Evolutionary conservation across 2,797 vertebrate species (phyloP).

Genomic region (Sebastes itinus): DNA sequence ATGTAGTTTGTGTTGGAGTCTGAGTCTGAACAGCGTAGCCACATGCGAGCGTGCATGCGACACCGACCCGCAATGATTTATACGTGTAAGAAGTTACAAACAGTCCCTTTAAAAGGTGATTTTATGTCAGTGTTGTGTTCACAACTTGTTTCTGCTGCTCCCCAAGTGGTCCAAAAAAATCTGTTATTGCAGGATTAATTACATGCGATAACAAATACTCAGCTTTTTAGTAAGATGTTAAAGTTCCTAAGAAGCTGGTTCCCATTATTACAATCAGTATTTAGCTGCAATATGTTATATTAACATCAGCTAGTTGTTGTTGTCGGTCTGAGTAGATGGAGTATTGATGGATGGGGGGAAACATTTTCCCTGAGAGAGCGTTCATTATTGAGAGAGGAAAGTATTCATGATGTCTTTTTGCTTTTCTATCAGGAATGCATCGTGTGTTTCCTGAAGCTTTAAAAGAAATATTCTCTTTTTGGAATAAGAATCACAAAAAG

Average conservation of each 20-base stretch:
- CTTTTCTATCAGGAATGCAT: slow-evolving; percentile 10
- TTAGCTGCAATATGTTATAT: neutral
- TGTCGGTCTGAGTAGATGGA: neutral
- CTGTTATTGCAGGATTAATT: neutral
- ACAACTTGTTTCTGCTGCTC: neutral
- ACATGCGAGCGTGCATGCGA: no score
- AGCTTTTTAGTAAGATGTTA: neutral
- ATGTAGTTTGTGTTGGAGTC: no score
- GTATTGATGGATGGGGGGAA: neutral
- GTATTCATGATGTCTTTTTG: neutral
- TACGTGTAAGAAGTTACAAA: no score
- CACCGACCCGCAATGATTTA: no score
- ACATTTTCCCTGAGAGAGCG: neutral
- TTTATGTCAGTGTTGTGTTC: neutral
- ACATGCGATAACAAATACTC: neutral
- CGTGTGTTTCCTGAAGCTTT: slow-evolving; percentile 29
- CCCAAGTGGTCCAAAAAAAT: neutral
- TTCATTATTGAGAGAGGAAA: neutral
- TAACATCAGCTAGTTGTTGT: neutral
- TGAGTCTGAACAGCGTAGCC: no score
- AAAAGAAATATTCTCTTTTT: slow-evolving; percentile 40
- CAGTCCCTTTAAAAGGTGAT: no score
- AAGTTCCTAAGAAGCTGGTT: neutral
- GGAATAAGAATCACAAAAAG: neutral
- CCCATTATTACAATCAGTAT: neutral